Conservation (phyloP, 2,888 invertebrate genomes). For the Andrena dorsata region DNA sequence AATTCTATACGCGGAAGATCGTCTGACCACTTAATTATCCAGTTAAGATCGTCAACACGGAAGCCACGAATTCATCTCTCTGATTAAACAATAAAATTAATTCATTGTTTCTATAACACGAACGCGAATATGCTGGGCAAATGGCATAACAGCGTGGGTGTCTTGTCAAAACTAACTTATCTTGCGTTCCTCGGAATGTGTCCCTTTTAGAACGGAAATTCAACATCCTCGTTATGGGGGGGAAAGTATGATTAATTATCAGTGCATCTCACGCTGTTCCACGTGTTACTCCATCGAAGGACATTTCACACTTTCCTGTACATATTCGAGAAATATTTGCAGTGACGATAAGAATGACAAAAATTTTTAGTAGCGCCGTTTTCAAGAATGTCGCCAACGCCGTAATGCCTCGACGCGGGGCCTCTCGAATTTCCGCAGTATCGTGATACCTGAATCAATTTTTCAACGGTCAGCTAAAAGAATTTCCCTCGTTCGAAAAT, state of each 20-base stretch:
- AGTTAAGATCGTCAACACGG: slow-evolving; percentile 8
- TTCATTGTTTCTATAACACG: slow-evolving; percentile 5
- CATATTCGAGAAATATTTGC: too few relatives aligned
- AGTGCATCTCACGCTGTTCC: neutral
- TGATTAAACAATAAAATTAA: slow-evolving; percentile 16
- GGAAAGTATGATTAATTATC: slow-evolving; percentile 11
- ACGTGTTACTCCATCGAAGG: neutral
- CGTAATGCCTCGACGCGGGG: too few relatives aligned
- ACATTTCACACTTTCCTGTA: neutral
- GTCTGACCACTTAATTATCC: neutral
- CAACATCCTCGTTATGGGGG: slow-evolving; percentile 53
- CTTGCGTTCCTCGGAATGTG: slow-evolving; percentile 43
- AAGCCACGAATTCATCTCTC: slow-evolving; percentile 8
- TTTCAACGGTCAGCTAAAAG: slow-evolving; percentile 24
- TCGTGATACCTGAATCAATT: slow-evolving; percentile 32
- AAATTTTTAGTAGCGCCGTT: neutral
- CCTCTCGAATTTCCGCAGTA: slow-evolving; percentile 47
- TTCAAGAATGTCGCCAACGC: neutral
- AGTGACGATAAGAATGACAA: too few relatives aligned
- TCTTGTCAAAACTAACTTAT: slow-evolving; percentile 58
- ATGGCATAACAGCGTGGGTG: slow-evolving; percentile 48
- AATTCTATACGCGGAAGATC: slow-evolving; percentile 1
- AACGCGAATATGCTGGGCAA: slow-evolving; percentile 1
- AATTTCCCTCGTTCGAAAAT: neutral
- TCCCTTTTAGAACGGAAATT: slow-evolving; percentile 60